Conservation (phyloP, 92 coral and sea anemone species). For the Actinernus sp. region DNA sequence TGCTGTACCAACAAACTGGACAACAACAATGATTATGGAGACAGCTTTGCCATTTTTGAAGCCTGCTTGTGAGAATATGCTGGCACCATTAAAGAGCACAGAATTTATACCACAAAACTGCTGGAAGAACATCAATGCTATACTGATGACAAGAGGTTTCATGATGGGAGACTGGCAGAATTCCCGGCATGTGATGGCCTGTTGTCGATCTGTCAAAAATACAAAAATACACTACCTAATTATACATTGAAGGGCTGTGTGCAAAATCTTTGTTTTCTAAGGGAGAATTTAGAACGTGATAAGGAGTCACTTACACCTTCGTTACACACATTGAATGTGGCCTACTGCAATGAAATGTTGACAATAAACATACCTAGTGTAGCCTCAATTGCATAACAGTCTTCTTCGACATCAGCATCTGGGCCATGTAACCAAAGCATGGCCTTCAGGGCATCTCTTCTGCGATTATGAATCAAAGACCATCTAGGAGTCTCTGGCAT, state of each 20-base stretch:
- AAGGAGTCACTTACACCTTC: too few relatives aligned
- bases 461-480: conserved; percentile 70
- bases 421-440: conserved; percentile 78
- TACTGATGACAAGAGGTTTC: conserved; percentile 73
- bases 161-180: conserved; percentile 64
- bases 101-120: conserved; percentile 87
- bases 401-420: conserved; percentile 68
- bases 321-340: too few relatives aligned
- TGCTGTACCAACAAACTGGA: conserved; percentile 68
- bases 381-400: conserved; percentile 73
- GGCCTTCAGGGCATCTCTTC: conserved; percentile 72
- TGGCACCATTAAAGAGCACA: conserved; percentile 75
- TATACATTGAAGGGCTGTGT: too few relatives aligned
- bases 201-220: too few relatives aligned
- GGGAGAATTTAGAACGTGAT: too few relatives aligned
- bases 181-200: conserved; percentile 45
- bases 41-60: conserved; percentile 67
- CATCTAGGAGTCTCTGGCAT: conserved; percentile 98
- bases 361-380: conserved; percentile 62
- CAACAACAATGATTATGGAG: conserved; percentile 64
- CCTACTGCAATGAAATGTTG: too few relatives aligned
- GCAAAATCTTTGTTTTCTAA: too few relatives aligned
- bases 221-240: too few relatives aligned
- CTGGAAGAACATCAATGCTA: conserved; percentile 79
- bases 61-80: conserved; percentile 78